phyloP scores from a whole-genome alignment of 2,797 vertebrate genomes.

The Anas bahamensis region DNA sequence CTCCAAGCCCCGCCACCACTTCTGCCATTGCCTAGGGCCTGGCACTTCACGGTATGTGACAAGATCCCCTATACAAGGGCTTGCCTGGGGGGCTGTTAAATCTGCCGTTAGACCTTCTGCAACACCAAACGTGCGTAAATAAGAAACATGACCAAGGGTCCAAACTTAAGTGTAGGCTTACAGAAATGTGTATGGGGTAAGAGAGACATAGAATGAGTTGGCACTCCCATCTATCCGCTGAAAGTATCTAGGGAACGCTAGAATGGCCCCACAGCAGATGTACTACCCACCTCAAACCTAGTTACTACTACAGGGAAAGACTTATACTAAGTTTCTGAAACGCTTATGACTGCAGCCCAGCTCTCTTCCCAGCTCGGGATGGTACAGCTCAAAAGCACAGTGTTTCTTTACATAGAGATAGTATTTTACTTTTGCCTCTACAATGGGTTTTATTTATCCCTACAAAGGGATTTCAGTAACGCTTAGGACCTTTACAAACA shows the following conservation, averaged over 20 bases:
- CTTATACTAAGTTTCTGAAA: background rate
- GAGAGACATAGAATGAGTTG: background rate
- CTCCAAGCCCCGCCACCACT: background rate
- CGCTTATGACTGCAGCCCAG: background rate
- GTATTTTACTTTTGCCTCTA: background rate
- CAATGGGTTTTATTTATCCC: background rate
- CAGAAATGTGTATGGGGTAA: background rate
- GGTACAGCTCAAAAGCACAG: background rate
- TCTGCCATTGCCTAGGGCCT: background rate
- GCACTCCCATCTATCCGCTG: background rate
- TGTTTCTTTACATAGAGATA: background rate
- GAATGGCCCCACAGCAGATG: background rate
- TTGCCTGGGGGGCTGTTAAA: background rate
- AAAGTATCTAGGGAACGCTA: background rate
- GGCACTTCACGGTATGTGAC: background rate
- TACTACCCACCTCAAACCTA: background rate
- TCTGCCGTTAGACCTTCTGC: background rate
- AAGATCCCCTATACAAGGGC: background rate
- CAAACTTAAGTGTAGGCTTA: background rate
- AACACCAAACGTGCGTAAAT: background rate
- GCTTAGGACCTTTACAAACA: background rate
- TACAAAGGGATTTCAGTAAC: background rate
- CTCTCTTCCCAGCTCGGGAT: background rate
- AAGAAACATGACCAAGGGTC: background rate
- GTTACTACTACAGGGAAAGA: background rate